Conservation (phyloP, 2,888 invertebrate genomes). For the Atethmia centrago region DNA sequence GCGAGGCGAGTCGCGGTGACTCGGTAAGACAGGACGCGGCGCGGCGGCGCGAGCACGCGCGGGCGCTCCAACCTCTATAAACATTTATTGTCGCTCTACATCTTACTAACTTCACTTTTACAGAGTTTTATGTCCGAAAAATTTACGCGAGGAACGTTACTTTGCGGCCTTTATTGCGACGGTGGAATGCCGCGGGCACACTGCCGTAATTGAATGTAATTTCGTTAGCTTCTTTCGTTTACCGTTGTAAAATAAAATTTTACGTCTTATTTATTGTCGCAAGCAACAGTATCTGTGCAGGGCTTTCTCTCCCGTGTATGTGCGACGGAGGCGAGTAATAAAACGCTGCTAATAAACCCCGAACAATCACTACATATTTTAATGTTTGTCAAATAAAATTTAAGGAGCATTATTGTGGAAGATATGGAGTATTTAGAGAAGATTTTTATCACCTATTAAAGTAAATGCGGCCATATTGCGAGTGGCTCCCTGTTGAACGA, state of each 20-base stretch:
- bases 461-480: conserved; percentile 69
- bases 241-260: conserved; percentile 90
- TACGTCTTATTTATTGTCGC: conserved; percentile 89
- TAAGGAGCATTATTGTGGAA: conserved; percentile 63
- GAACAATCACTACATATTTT: conserved; percentile 74
- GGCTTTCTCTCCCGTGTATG: conserved; percentile 72
- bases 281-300: conserved; percentile 82
- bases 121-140: conserved; percentile 90
- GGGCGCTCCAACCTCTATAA: conserved; percentile 79
- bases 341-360: conserved; percentile 77
- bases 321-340: conserved; percentile 72
- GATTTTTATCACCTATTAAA: conserved; percentile 79
- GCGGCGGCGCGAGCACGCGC: conserved; percentile 27
- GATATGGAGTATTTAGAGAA: conserved; percentile 65
- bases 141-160: conserved; percentile 87
- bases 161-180: conserved; percentile 85
- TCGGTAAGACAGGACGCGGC: conserved; percentile 59
- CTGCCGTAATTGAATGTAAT: conserved; percentile 90
- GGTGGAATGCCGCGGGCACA: conserved; percentile 84
- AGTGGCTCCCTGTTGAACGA: conserved; percentile 69
- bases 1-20: conserved; percentile 65
- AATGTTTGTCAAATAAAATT: conserved; percentile 72
- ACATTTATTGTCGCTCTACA: conserved; percentile 89
- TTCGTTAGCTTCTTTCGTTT: conserved; percentile 89
- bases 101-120: conserved; percentile 90